Evolutionary conservation across 2,888 invertebrate species (phyloP).

Genomic region (Gryllus longicercus): DNA sequence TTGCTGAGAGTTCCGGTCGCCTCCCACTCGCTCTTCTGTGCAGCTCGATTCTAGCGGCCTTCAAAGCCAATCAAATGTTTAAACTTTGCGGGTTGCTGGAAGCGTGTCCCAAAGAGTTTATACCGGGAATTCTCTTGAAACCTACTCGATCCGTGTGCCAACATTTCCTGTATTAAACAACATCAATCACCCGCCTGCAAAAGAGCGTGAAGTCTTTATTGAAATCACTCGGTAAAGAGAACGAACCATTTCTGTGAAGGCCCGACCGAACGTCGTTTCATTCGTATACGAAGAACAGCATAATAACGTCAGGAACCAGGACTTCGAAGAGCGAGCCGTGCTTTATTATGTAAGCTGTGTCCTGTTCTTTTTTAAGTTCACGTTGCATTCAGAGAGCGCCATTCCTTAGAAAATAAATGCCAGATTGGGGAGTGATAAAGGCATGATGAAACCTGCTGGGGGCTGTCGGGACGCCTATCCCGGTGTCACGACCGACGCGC

Average conservation of each 20-base stretch:
- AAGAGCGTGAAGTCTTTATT: background rate
- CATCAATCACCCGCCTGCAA: background rate
- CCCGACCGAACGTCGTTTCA: background rate
- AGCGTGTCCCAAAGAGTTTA: no score
- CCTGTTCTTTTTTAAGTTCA: background rate
- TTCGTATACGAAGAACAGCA: background rate
- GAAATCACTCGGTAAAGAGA: background rate
- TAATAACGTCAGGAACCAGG: background rate
- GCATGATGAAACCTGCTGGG: background rate
- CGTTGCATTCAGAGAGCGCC: background rate
- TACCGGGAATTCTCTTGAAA: background rate
- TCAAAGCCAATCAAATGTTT: no score
- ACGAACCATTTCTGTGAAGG: background rate
- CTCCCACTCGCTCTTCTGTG: background rate
- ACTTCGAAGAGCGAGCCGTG: background rate
- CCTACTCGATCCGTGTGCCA: background rate
- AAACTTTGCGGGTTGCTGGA: no score
- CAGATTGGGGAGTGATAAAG: constrained; percentile 17
- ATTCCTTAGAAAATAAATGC: background rate
- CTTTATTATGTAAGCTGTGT: constrained; percentile 17
- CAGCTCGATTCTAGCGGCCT: background rate
- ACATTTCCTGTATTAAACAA: background rate
- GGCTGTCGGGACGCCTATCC: background rate
- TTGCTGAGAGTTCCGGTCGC: no score
- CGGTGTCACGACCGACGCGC: background rate